These are phyloP conservation scores for Sycophila texana DNA, from an alignment of 2,888 invertebrate genomes.

Conservation along the genomic window DNA sequence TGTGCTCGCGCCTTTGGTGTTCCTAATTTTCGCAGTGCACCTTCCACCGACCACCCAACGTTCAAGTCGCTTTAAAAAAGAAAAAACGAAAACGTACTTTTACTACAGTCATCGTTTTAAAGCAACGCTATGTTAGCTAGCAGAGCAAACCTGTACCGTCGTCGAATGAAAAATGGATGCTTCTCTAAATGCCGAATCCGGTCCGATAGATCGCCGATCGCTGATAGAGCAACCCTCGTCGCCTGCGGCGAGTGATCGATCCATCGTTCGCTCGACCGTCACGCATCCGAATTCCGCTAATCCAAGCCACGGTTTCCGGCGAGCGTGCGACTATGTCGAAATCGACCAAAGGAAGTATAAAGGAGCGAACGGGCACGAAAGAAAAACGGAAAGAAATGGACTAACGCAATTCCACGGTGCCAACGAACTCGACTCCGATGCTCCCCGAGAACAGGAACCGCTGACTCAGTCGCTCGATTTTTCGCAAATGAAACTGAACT, in stretches of 20 bases:
- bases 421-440: constrained; percentile 38
- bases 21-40: constrained; percentile 17
- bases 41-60: not conserved
- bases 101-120: too few relatives aligned
- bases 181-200: not conserved
- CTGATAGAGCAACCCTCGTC: too few relatives aligned
- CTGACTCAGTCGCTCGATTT: not conserved
- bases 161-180: not conserved
- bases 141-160: not conserved
- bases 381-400: not conserved
- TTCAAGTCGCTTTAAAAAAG: constrained; percentile 4
- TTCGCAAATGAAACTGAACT: not conserved
- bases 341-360: not conserved
- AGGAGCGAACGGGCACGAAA: not conserved
- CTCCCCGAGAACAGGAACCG: constrained; percentile 6
- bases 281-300: not conserved
- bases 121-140: too few relatives aligned
- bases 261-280: not conserved
- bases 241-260: too few relatives aligned
- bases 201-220: not conserved
- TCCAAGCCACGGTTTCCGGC: not conserved
- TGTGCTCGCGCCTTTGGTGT: constrained; percentile 8
- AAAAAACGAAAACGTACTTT: too few relatives aligned
- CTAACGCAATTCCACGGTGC: not conserved
- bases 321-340: constrained; percentile 12